Percentiles rank a stretch among this genome's conserved stretches.
phyloP scores from a whole-genome alignment of 2,797 vertebrate species.

The Pipistrellus pipistrellus region DNA sequence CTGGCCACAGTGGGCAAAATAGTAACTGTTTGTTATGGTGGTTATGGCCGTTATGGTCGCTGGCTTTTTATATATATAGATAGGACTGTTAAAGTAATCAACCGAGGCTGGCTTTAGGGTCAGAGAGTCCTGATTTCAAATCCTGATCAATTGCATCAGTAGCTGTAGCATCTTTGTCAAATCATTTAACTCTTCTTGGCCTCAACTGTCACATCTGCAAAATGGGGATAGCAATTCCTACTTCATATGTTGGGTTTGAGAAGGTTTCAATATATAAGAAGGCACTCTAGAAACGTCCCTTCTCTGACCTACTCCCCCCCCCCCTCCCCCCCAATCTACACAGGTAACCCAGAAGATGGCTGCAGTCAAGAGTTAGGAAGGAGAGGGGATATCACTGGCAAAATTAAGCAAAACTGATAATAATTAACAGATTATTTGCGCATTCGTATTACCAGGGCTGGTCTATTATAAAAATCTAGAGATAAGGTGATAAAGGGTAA shows the following conservation, averaged over 20 bases:
- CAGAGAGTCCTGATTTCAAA: slow-evolving; percentile 23
- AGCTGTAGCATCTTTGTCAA: neutral
- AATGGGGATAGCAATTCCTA: neutral
- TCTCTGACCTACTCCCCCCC: neutral
- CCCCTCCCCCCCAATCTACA: neutral
- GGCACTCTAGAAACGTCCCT: neutral
- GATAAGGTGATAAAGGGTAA: neutral
- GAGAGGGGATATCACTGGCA: neutral
- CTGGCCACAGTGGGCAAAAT: too few relatives aligned
- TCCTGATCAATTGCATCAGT: neutral
- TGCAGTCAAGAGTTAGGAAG: neutral
- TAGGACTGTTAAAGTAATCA: neutral
- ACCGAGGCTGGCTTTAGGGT: neutral
- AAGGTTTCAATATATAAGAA: neutral
- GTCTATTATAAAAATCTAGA: neutral
- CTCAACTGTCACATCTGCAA: neutral
- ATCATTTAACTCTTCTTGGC: neutral
- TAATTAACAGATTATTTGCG: neutral
- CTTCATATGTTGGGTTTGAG: neutral
- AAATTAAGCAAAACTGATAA: slow-evolving; percentile 19
- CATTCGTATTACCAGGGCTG: neutral
- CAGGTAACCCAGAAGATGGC: neutral
- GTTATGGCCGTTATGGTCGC: too few relatives aligned
- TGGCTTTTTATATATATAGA: neutral
- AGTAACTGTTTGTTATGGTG: too few relatives aligned